Evolutionary conservation across 2,797 vertebrate species (phyloP).

Genomic region (Galago senegalensis): DNA sequence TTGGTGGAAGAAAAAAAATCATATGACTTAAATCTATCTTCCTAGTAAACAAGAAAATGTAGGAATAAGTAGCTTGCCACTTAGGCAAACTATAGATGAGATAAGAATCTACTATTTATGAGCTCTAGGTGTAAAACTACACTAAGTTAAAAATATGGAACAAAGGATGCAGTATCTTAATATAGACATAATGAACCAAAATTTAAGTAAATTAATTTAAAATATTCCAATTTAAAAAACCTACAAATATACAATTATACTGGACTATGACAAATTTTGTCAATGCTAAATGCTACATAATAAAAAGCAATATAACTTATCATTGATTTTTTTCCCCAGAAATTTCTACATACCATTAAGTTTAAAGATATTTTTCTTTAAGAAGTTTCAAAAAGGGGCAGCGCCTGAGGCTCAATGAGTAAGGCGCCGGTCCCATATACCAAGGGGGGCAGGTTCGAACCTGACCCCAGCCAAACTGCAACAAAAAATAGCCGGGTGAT

Average conservation of each 20-base stretch:
- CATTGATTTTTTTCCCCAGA: neutral
- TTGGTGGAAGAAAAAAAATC: constrained; percentile 53
- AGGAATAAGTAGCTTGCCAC: neutral
- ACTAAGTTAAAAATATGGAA: neutral
- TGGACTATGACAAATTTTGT: neutral
- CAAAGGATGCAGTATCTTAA: constrained; percentile 1
- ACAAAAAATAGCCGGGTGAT: too few relatives aligned
- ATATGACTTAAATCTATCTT: neutral
- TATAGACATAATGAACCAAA: neutral
- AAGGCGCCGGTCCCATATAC: too few relatives aligned
- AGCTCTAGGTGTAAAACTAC: neutral
- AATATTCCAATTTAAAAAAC: neutral
- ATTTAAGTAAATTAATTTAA: constrained; percentile 37
- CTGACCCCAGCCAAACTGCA: too few relatives aligned
- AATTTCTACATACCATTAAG: neutral
- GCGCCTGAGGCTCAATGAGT: too few relatives aligned
- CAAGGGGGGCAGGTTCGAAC: too few relatives aligned
- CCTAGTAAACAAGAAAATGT: constrained; percentile 9
- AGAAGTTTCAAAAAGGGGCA: neutral
- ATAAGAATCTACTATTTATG: neutral
- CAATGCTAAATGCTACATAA: constrained; percentile 17
- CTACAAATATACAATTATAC: neutral
- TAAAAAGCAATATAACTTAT: neutral
- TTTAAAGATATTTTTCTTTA: constrained; percentile 45
- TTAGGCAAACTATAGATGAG: neutral